These are phyloP conservation scores for Palaemon carinicauda DNA, from an alignment of 1,140 invertebrate genomes.

Conservation along the genomic window DNA sequence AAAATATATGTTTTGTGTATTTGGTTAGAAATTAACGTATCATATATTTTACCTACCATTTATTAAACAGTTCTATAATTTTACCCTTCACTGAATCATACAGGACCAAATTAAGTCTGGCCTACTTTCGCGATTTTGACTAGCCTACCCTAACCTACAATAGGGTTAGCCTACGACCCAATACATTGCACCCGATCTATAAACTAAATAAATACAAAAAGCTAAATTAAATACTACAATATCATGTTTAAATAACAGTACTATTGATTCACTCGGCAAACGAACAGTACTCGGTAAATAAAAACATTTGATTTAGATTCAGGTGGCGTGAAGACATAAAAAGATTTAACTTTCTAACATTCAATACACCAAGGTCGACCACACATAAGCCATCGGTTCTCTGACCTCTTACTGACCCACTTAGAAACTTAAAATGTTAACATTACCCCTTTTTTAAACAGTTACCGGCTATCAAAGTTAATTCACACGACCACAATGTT, in stretches of 20 bases:
- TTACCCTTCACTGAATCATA: no score
- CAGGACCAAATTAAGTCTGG: no score
- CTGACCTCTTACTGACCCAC: background rate
- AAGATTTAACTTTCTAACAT: background rate
- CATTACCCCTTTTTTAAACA: background rate
- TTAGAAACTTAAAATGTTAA: background rate
- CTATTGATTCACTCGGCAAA: background rate
- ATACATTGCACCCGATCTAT: background rate
- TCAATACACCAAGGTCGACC: no score
- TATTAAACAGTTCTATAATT: no score
- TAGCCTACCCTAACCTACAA: no score
- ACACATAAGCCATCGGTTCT: background rate
- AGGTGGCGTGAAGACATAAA: constrained; percentile 26
- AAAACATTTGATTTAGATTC: constrained; percentile 10
- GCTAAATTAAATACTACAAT: no score
- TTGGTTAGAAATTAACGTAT: no score
- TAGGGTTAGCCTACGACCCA: background rate
- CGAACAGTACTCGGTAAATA: background rate
- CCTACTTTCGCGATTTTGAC: no score
- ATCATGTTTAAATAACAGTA: background rate
- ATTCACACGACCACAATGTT: constrained; percentile 34
- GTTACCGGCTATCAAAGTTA: constrained; percentile 40
- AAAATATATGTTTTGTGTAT: no score
- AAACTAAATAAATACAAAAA: no score
- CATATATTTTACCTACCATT: no score